These are phyloP conservation scores for Apantesis nais DNA, from an alignment of 2,888 invertebrate species.

Conservation along the genomic window DNA sequence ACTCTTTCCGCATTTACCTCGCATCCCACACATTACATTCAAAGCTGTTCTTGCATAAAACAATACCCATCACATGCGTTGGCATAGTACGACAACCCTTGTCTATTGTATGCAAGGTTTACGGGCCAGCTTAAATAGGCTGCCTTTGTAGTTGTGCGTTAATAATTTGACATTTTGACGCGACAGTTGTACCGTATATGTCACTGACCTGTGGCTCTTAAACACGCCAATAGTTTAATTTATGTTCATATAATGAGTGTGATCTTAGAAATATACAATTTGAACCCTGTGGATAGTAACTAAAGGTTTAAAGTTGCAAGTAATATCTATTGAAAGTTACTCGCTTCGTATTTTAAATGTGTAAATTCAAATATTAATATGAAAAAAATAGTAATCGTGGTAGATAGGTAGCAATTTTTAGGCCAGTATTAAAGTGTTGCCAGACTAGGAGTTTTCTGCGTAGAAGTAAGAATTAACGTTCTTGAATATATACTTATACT, in stretches of 20 bases:
- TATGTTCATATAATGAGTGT: background rate
- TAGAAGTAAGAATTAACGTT: background rate
- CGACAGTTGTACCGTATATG: background rate
- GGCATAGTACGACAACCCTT: constrained; percentile 24
- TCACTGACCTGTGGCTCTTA: background rate
- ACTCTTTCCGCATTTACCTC: constrained; percentile 5
- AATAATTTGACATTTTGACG: constrained; percentile 4
- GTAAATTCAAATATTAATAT: background rate
- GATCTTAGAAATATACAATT: background rate
- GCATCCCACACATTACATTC: constrained; percentile 12
- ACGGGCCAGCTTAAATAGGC: constrained; percentile 4
- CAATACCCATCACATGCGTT: constrained; percentile 33
- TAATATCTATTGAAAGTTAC: background rate
- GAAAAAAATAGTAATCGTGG: background rate
- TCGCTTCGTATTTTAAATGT: background rate
- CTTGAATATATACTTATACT: too few species aligned
- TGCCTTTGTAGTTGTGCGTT: background rate
- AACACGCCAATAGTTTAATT: background rate
- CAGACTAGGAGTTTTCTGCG: background rate
- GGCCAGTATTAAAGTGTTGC: background rate
- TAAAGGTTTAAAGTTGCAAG: background rate
- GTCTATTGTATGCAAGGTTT: constrained; percentile 33
- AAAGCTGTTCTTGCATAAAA: constrained; percentile 28
- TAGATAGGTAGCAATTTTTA: background rate
- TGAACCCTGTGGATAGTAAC: background rate